Base-by-base conservation (phyloP, 2,113 vertebrate species). In the Gallinago undulata region DNA sequence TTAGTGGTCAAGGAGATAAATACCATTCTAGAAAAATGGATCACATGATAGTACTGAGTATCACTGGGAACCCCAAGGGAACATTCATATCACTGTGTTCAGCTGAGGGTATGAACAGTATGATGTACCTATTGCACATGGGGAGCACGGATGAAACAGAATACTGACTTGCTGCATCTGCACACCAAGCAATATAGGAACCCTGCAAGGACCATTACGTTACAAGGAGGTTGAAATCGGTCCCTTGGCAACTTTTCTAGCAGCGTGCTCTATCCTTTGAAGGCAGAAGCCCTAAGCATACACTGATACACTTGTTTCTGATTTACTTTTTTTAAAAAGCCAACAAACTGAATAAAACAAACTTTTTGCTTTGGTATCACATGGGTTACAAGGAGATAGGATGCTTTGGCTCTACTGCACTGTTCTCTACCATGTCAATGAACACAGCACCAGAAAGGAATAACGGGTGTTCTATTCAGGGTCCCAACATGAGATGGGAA, bases 1-100 rank as follows among this genome's bases (percentile, higher is more conserved):
- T 93, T 84, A 88, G 59, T 45, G 64, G n/a, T 77, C 50, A 74
- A 74, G 64, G 28, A 93, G 50, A 88, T 67, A 81, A 96, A 89
- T 11, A 69, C 13, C 18, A 19, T n/a, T 47, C 75, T 80, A 53
- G 43, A 50, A 83, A 82, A 76, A 43, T 5, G 18, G 41, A 56
- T 55, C 53, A 30, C 53, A 10, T 1, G 2, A 56, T 8, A 51
- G 57, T 1, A 43, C 23, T 35, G 51, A 74, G 63, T 6, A 79
- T 21, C 43, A 7, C 66, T 31, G 79, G 66, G 62, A 78, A 15
- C 5, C 47, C 43, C 78, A 78, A 13, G 56, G 60, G 74, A 93
- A 51, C 10, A 3, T 4, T 59, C 14, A 0, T 1, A 19, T 28
- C 74, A 7, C 57, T 0, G 2, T 19, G 51, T 14, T 31, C 51